Evolutionary conservation across 2,797 vertebrate species (phyloP).

Genomic region (Cetoscarus ocellatus): DNA sequence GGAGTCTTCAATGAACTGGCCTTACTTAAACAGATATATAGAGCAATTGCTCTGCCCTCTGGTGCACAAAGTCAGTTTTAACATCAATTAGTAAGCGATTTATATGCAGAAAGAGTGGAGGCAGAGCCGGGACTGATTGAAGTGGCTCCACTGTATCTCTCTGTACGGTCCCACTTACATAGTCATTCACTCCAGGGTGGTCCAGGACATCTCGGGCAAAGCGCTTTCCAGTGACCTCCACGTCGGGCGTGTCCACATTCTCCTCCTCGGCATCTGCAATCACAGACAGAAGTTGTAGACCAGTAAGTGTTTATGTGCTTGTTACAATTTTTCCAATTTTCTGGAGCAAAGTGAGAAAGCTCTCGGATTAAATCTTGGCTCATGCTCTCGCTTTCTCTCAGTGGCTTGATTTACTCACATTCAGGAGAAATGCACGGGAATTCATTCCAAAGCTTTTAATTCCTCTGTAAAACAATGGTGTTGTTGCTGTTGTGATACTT

Average conservation of each 20-base stretch:
- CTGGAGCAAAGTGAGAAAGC: conserved; percentile 28
- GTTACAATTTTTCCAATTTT: conserved; percentile 26
- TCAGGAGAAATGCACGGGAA: conserved; percentile 31
- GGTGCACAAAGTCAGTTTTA: conserved; percentile 85
- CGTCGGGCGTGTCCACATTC: conserved; percentile 77
- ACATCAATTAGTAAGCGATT: conserved; percentile 86
- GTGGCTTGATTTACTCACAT: conserved; percentile 54
- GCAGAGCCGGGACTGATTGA: conserved; percentile 69
- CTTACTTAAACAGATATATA: conserved; percentile 89
- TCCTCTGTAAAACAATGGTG: conserved; percentile 39
- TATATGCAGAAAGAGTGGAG: conserved; percentile 78
- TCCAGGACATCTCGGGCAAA: conserved; percentile 88
- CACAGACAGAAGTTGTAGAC: background rate
- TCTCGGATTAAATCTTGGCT: conserved; percentile 40
- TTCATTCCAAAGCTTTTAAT: conserved; percentile 39
- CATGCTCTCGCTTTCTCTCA: conserved; percentile 32
- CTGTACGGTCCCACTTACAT: conserved; percentile 86
- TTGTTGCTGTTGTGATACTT: conserved; percentile 36
- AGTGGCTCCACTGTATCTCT: conserved; percentile 62
- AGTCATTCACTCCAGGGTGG: conserved; percentile 90
- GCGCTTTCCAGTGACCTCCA: conserved; percentile 81
- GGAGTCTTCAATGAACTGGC: conserved; percentile 86
- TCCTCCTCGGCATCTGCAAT: conserved; percentile 85
- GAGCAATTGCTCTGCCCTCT: conserved; percentile 85
- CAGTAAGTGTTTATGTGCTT: conserved; percentile 6